phyloP scores from a whole-genome alignment of 2,113 vertebrate species.

The Echinops telfairi region DNA sequence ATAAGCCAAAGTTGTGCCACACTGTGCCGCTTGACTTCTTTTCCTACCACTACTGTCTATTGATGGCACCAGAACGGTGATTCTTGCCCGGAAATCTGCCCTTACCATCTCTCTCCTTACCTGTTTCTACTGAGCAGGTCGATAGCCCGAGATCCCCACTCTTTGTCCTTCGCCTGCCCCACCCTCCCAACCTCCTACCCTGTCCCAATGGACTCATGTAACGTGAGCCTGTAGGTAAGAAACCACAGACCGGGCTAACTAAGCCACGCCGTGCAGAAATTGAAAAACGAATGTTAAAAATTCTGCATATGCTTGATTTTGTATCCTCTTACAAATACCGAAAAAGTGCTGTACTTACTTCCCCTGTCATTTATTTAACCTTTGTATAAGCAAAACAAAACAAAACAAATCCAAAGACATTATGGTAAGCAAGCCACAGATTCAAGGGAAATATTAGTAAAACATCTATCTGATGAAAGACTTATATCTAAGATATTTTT shows the following conservation, averaged over 20 bases:
- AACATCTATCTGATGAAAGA: background rate
- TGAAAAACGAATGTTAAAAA: background rate
- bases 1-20: background rate
- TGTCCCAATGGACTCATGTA: background rate
- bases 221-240: background rate
- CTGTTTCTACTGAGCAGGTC: background rate
- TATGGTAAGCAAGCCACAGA: background rate
- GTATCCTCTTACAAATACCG: background rate
- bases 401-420: background rate
- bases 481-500: background rate
- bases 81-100: slow-evolving; percentile 40
- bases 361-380: slow-evolving; percentile 10
- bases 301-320: background rate
- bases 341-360: background rate
- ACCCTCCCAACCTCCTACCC: background rate
- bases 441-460: background rate
- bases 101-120: background rate
- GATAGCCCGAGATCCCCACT: background rate
- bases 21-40: background rate
- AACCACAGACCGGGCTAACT: slow-evolving; percentile 1
- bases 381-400: slow-evolving; percentile 54
- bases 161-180: no score
- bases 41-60: background rate
- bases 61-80: background rate
- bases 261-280: background rate